Evolutionary conservation across 2,888 invertebrate genomes (phyloP), one percentile per base, ranked within the genome.

Genomic region (Watsonalla cultraria): DNA sequence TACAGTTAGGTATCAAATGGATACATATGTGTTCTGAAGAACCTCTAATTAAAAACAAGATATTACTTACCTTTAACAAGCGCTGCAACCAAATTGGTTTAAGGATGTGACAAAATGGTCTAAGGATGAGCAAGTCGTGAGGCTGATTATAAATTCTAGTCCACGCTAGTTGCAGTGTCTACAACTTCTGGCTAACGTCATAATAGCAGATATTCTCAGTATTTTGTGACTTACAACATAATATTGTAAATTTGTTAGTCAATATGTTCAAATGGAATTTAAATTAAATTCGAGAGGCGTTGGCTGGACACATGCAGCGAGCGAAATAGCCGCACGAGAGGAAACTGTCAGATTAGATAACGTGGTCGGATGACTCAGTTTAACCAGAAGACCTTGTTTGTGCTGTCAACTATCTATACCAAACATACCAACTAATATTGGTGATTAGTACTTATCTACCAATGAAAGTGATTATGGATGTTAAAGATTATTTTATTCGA

Each of bases 281-380:
- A 52, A 56, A 50, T 45, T 14, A 7, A 15, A 56, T 52, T 54
- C 58, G 52, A 58, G 64, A 67, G 56, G 51, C 58, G 55, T 51
- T 59, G 55, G 55, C 51, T 59, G 55, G 62, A 58, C 57, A 58
- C 52, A 56, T 55, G 57, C 65, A 62, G 59, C 58, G 65, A 60
- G 64, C 60, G 48, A 68, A 70, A 66, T 64, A 62, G 62, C 67
- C 64, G 55, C 54, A 51, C 54, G 58, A 70, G 66, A 77, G 78
- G 80, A 80, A 81, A 73, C 65, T 60, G 54, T 51, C 52, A 55
- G 76, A 80, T 80, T 75, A 82, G 79, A 78, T 81, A 80, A 70
- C 65, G 61, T 9, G 50, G 47, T 53, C 57, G 58, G 55, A 66
- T 78, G 79, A 78, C 54, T 78, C 76, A 78, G 64, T 70, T 68